phyloP scores from a whole-genome alignment of 64 coral and sea anemone genomes.

The Pocillopora verrucosa region DNA sequence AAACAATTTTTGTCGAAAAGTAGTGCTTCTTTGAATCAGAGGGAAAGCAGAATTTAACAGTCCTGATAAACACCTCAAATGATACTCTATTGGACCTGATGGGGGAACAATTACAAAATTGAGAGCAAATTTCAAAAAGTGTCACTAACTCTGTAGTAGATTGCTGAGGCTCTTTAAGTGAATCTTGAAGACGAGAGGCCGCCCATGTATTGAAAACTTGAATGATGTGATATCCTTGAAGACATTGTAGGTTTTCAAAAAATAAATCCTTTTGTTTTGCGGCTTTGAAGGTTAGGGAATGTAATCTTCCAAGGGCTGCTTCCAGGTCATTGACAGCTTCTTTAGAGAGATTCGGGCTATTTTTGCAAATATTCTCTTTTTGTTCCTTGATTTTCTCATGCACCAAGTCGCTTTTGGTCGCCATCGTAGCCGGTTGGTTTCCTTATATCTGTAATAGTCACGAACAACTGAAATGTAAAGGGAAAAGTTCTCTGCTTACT shows the following conservation, averaged over 20 bases:
- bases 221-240: background rate
- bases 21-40: background rate
- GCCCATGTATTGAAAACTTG: background rate
- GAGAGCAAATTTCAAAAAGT: constrained; percentile 8
- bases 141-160: background rate
- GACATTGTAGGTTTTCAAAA: background rate
- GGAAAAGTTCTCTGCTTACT: too few species aligned
- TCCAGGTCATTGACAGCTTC: background rate
- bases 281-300: background rate
- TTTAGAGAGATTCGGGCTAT: background rate
- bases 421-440: too few species aligned
- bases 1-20: background rate
- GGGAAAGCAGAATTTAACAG: constrained; percentile 16
- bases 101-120: background rate
- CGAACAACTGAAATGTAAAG: too few species aligned
- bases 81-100: background rate
- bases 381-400: background rate
- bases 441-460: too few species aligned
- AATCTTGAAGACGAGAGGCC: background rate
- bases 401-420: background rate
- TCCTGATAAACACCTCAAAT: background rate
- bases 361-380: background rate
- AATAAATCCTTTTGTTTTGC: background rate
- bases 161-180: background rate
- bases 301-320: background rate